A percentile compares a stretch with the other conserved stretches of the same genome.
These are phyloP conservation scores for Rhynchotus rufescens DNA, from an alignment of 2,797 vertebrate species.

Conservation along the genomic window DNA sequence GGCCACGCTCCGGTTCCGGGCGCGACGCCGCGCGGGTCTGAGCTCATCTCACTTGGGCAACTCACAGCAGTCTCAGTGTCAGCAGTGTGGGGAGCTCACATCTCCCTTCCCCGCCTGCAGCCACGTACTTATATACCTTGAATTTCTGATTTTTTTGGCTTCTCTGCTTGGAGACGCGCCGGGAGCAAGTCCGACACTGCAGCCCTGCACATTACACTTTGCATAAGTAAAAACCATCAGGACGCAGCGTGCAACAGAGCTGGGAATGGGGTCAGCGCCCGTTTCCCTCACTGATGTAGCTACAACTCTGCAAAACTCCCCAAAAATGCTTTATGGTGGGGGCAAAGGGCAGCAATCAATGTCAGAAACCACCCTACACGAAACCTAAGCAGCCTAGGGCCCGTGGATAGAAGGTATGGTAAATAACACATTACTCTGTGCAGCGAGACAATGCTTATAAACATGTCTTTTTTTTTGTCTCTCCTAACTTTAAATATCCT, in stretches of 20 bases:
- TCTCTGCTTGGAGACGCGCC: background rate
- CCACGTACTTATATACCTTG: background rate
- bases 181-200: background rate
- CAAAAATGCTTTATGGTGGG: background rate
- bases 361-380: background rate
- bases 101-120: slow-evolving; percentile 9
- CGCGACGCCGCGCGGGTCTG: background rate
- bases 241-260: background rate
- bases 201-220: background rate
- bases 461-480: slow-evolving; percentile 2
- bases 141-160: background rate
- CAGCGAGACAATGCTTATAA: slow-evolving; percentile 62
- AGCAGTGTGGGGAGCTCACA: background rate
- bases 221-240: background rate
- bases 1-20: background rate
- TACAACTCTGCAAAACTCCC: background rate
- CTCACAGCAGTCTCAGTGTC: background rate
- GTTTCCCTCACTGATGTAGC: background rate
- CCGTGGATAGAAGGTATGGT: background rate
- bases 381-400: background rate
- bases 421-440: slow-evolving; percentile 1
- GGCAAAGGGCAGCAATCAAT: background rate
- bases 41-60: background rate
- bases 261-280: background rate
- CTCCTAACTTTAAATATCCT: slow-evolving; percentile 67